Base-by-base conservation (phyloP, 2,113 vertebrate genomes). In the Himantopus leucocephalus region DNA sequence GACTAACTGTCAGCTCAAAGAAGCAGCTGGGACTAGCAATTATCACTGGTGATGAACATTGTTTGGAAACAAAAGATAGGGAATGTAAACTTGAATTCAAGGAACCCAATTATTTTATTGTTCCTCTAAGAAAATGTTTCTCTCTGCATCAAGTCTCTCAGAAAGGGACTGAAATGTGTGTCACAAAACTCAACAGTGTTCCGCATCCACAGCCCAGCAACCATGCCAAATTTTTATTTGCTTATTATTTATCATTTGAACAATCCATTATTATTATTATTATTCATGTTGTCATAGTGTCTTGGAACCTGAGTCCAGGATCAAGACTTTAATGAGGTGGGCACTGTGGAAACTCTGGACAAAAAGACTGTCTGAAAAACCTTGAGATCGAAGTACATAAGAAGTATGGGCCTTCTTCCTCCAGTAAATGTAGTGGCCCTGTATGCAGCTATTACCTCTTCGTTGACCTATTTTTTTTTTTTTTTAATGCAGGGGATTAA, bases 221-320 rank as follows among this genome's bases (percentile, higher is more conserved):
- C 13, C 21, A 50, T 0, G 3, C 1, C 0, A 29, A 11, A 62
- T 67, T 50, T 88, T 24, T 4, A 37, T 53, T 84, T 75, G 2
- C 6, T 73, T 85, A 43, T 71, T 75, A n/a, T 59, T 90, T 37
- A 41, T 10, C 12, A 75, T 85, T 71, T 60, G 50, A 55, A 56
- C 2, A 85, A 76, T 23, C 32, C 24, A 30, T 39, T 39, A 39
- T 34, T 39, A 39, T 34, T 60, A 10, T 32, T 72, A 59, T 39
- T 6, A 13, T 67, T 92, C 81, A 29, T 59, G 50, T 10, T 63
- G 17, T 45, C 50, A 67, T 9, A 21, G 5, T 30, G 29, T 24
- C 56, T 78, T 59, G 32, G 26, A 96, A 17, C 10, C 74, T 24
- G 30, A 67, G 37, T 50, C 41, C 37, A 63, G 47, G 29, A 81